Evolutionary conservation across 2,888 invertebrate species (phyloP).

Genomic region (Lithophane socia): DNA sequence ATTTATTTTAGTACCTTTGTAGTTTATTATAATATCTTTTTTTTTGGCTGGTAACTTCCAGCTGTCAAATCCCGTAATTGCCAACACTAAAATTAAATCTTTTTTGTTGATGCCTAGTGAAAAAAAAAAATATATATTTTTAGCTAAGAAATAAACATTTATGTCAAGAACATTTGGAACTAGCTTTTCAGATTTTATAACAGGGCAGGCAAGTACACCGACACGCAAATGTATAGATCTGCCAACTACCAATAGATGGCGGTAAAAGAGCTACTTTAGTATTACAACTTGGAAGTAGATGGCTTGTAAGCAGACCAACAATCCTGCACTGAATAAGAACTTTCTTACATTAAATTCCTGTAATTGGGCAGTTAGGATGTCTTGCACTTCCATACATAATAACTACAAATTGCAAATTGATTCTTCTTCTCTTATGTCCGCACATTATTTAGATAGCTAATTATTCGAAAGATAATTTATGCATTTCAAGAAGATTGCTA

Average conservation of each 20-base stretch:
- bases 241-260: constrained; percentile 26
- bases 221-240: not conserved
- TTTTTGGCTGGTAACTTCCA: not conserved
- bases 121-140: not conserved
- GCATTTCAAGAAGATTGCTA: not conserved
- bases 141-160: not conserved
- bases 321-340: not conserved
- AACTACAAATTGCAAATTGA: not conserved
- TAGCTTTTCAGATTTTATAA: not conserved
- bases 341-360: not conserved
- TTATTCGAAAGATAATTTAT: not conserved
- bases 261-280: not conserved
- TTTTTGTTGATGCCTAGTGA: too few species aligned
- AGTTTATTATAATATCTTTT: not conserved
- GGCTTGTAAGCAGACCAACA: not conserved
- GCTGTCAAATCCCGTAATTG: constrained; percentile 17
- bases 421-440: not conserved
- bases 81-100: not conserved
- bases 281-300: not conserved
- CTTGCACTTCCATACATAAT: not conserved
- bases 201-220: not conserved
- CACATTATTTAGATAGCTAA: not conserved
- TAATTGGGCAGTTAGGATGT: not conserved
- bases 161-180: not conserved
- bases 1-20: not conserved